Evolutionary conservation across 2,113 vertebrate genomes (phyloP), one percentile per base, ranked within the genome.

Genomic region (Lipotes vexillifer): DNA sequence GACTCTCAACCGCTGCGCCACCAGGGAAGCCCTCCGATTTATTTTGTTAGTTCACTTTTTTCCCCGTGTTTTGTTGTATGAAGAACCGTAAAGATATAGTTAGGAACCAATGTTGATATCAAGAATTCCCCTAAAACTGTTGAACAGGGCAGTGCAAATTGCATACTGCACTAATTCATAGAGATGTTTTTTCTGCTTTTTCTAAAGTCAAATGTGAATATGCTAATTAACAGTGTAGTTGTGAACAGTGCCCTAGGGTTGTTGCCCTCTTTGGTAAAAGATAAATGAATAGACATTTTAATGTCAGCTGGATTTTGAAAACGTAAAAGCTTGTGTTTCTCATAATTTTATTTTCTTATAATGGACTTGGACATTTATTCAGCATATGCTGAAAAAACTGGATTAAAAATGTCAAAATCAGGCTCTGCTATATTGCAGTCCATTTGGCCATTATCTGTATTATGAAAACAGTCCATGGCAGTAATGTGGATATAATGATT

Each of bases 251-350:
- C 74, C 84, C 11, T 57, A 23, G 13, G 63, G 36, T 90, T 65
- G 74, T 46, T 36, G 15, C 49, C 25, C 78, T 89, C 71, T 74
- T 92, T 74, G 31, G 57, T 49, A 66, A 81, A 66, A 81, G 71
- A 85, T 90, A 94, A 95, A 85, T 77, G 21, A 65, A 75, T 68
- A 94, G 81, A 31, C 20, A 66, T 66, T 77, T 92, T 69, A 93
- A 93, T 88, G 57, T 77, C 75, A 88, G 59, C 65, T 88, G 49
- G 46, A 82, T 72, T 81, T 95, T 57, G 90, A 46, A 66, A 88
- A 63, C 33, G 25, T 84, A 49, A 82, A 78, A 18, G 41, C 84
- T 94, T 84, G 46, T 65, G 11, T 90, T 94, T 65, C 29, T 68
- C 46, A 59, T 61, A 29, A 83, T n/a, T 80, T 96, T 57, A 15